These are phyloP conservation scores for Patagioenas fasciata DNA, from an alignment of 2,113 vertebrate genomes.

Conservation along the genomic window DNA sequence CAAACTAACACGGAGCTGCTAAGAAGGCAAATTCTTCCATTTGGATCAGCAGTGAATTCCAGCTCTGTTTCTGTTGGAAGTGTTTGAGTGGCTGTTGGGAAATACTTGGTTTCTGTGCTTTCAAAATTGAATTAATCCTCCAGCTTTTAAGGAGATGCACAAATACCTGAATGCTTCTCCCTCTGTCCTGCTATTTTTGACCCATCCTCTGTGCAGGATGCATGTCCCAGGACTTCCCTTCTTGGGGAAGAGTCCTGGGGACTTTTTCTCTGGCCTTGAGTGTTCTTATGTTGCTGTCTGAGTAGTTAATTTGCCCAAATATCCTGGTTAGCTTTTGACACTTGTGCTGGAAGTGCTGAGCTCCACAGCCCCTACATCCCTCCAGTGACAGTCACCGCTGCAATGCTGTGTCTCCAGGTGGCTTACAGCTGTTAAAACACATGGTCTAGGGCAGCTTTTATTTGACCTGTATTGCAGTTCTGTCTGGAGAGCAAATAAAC, in stretches of 20 bases:
- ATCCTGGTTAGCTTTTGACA: neutral
- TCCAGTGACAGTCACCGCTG: neutral
- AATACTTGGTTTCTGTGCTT: slow-evolving; percentile 6
- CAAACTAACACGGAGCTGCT: neutral
- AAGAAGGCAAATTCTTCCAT: slow-evolving; percentile 29
- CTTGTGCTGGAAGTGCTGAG: neutral
- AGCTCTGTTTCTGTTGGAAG: slow-evolving; percentile 59
- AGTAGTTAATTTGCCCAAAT: neutral
- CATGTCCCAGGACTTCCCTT: neutral
- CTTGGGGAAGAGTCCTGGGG: neutral
- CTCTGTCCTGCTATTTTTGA: neutral
- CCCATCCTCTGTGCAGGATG: neutral
- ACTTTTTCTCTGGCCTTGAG: neutral
- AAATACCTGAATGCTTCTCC: neutral
- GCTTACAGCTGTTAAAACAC: slow-evolving; percentile 37
- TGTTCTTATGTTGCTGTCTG: neutral
- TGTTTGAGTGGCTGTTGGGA: neutral
- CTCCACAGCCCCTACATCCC: neutral
- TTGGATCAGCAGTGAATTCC: slow-evolving; percentile 52
- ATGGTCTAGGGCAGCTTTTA: neutral
- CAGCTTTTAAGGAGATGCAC: neutral
- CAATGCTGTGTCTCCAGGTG: neutral
- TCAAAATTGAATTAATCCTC: neutral
- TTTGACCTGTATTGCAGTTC: neutral
- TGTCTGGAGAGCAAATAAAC: slow-evolving; percentile 13